Conservation (phyloP, 1,140 invertebrate species). For the Ips nitidus region DNA sequence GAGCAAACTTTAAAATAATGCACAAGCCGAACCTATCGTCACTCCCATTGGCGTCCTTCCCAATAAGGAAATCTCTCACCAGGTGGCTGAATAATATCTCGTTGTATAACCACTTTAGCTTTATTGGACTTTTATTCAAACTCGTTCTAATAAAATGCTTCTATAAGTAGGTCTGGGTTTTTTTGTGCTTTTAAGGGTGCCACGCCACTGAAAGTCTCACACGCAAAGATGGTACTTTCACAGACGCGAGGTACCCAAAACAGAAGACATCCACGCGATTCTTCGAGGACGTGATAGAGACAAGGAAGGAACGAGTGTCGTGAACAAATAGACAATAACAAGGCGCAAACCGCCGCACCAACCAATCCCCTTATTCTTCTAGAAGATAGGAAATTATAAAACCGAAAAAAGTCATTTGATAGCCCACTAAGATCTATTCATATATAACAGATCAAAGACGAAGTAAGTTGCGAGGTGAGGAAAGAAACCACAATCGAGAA, state of each 20-base stretch:
- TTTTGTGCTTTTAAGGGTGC: too few species aligned
- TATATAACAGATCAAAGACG: too few species aligned
- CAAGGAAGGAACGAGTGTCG: constrained; percentile 7
- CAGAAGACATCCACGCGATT: too few species aligned
- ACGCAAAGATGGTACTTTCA: constrained; percentile 10
- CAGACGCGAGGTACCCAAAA: background rate
- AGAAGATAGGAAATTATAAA: constrained; percentile 11
- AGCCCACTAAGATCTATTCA: too few species aligned
- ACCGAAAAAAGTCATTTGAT: constrained; percentile 16
- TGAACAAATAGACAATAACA: constrained; percentile 29
- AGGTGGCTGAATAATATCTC: too few species aligned
- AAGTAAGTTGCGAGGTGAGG: too few species aligned
- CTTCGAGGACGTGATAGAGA: background rate
- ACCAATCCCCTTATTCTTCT: constrained; percentile 26
- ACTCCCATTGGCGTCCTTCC: background rate
- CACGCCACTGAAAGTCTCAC: too few species aligned
- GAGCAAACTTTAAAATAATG: constrained; percentile 4
- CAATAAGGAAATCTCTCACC: background rate
- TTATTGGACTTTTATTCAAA: too few species aligned
- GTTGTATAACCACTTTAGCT: too few species aligned
- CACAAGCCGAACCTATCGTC: background rate
- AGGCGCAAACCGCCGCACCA: constrained; percentile 16
- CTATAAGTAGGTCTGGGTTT: too few species aligned
- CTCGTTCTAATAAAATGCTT: too few species aligned
- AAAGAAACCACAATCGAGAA: too few species aligned